Conservation (phyloP, 2,888 invertebrate genomes). For the Lucinisca nassula region DNA sequence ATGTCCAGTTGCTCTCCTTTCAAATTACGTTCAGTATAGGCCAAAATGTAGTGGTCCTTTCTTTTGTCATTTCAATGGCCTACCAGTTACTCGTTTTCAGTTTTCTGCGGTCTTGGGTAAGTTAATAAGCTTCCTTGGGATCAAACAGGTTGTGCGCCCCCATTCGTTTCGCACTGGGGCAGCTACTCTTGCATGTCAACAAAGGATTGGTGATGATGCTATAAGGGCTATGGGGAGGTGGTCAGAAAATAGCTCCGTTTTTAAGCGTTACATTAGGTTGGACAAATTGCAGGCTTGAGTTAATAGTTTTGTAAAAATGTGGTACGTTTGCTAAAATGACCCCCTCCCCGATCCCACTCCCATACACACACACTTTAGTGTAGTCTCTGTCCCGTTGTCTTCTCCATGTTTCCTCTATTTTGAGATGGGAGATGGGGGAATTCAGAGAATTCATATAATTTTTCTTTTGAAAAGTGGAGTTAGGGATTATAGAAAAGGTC, state of each 20-base stretch:
- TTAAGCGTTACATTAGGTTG: neutral
- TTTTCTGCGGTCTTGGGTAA: neutral
- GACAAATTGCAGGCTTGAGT: neutral
- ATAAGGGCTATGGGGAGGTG: constrained; percentile 1
- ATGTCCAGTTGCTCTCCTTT: neutral
- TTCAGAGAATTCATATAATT: too few relatives aligned
- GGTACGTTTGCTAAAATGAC: too few relatives aligned
- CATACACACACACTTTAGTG: too few relatives aligned
- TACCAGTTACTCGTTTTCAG: constrained; percentile 1
- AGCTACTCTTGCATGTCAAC: neutral
- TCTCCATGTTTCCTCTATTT: too few relatives aligned
- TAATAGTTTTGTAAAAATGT: neutral
- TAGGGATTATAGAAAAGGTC: too few relatives aligned
- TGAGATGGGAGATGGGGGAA: too few relatives aligned
- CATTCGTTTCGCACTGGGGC: neutral
- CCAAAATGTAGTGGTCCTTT: neutral
- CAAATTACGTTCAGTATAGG: neutral
- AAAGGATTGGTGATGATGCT: neutral
- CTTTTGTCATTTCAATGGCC: neutral
- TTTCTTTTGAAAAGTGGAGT: too few relatives aligned
- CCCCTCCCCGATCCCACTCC: too few relatives aligned
- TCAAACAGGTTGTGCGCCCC: neutral
- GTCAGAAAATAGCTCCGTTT: neutral
- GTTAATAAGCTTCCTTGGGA: neutral
- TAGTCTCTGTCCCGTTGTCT: too few relatives aligned